Evolutionary conservation across 2,797 vertebrate species (phyloP).

Genomic region (Gadopsis bispinosus): DNA sequence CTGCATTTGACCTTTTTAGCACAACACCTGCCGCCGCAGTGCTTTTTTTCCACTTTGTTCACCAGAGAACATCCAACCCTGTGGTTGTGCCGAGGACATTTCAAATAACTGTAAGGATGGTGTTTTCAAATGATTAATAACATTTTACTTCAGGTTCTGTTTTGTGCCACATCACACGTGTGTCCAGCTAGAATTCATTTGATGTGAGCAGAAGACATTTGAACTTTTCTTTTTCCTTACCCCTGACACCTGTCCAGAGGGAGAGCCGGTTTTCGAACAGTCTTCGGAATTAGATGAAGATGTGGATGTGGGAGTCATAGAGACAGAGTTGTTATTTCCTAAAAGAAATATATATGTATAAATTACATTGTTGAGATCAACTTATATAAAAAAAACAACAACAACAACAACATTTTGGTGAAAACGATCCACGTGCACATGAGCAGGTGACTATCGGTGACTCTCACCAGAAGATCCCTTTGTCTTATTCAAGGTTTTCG

Average conservation of each 20-base stretch:
- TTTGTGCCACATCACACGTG: background rate
- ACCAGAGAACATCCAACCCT: background rate
- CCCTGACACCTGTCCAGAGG: conserved; percentile 89
- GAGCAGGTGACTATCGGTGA: background rate
- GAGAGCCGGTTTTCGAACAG: conserved; percentile 94
- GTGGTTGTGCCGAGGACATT: background rate
- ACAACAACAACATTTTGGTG: rapidly evolving
- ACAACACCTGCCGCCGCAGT: conserved; percentile 25
- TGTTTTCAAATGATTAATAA: background rate
- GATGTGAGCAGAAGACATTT: background rate
- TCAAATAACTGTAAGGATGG: background rate
- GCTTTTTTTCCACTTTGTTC: background rate
- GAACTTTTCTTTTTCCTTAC: conserved; percentile 77
- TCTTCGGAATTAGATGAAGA: conserved; percentile 97
- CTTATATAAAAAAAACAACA: background rate
- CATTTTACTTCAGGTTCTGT: background rate
- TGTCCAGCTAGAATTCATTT: no score
- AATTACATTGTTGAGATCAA: background rate
- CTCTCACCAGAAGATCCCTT: conserved; percentile 92
- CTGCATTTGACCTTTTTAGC: conserved; percentile 10
- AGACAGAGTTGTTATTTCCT: conserved; percentile 92
- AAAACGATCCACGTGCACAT: background rate
- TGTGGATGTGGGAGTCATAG: conserved; percentile 98
- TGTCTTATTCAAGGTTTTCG: conserved; percentile 96
- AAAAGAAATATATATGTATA: background rate